Evolutionary conservation across 2,113 vertebrate genomes (phyloP).

Genomic region (Lepus americanus): DNA sequence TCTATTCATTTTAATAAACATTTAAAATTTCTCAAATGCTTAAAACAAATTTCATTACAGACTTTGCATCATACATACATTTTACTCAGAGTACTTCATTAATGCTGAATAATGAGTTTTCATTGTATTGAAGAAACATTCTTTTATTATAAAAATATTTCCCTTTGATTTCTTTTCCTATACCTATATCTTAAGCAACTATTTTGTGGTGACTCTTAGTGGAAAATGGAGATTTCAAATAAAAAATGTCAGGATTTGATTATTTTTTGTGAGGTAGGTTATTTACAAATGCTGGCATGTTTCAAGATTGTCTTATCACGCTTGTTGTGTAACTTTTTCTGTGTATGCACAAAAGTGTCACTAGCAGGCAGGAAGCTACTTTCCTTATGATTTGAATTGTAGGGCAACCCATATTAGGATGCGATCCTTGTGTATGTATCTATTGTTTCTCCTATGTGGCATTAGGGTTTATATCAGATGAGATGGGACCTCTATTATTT

Average conservation of each 20-base stretch:
- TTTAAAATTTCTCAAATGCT: slow-evolving; percentile 7
- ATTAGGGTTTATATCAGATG: background rate
- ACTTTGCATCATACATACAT: background rate
- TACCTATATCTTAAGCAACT: background rate
- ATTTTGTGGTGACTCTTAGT: slow-evolving; percentile 43
- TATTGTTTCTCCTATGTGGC: background rate
- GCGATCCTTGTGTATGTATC: background rate
- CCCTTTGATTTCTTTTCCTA: background rate
- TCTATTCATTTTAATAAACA: background rate
- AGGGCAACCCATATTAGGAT: background rate
- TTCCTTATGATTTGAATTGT: fast-evolving
- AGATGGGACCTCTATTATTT: background rate
- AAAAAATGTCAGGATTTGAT: slow-evolving; percentile 5
- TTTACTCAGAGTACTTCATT: slow-evolving; percentile 43
- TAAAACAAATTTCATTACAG: slow-evolving; percentile 29
- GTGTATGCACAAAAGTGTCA: background rate
- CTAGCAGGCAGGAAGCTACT: background rate
- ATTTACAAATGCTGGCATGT: background rate
- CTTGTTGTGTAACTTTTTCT: background rate
- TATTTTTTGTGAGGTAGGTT: background rate
- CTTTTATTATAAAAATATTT: slow-evolving; percentile 1
- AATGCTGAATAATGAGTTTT: slow-evolving; percentile 44
- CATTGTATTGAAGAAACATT: slow-evolving; percentile 34
- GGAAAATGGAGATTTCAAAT: background rate
- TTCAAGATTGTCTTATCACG: background rate